Percentiles rank a stretch among this genome's conserved stretches.
These are phyloP conservation scores for Macropis europaea DNA, from an alignment of 2,888 invertebrate genomes.

Conservation along the genomic window DNA sequence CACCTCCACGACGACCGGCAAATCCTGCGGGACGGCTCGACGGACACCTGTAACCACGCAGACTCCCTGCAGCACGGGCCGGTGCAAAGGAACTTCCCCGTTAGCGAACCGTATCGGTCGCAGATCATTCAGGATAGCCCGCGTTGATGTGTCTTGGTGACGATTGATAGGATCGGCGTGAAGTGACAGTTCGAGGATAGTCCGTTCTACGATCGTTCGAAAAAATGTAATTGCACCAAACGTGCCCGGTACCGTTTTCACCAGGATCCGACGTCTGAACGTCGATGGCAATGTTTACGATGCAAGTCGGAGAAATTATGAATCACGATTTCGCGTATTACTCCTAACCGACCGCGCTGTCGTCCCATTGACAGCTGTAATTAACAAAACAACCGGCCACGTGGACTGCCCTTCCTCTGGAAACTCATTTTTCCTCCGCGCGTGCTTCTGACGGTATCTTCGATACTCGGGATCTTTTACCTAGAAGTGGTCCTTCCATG, in stretches of 20 bases:
- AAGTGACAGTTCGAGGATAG: conserved; percentile 13
- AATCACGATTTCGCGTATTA: background rate
- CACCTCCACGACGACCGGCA: conserved; percentile 60
- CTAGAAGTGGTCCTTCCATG: no score
- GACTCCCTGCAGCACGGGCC: conserved; percentile 65
- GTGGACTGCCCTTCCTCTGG: background rate
- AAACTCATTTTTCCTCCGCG: conserved; percentile 1
- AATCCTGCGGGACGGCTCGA: conserved; percentile 66
- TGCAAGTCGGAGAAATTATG: background rate
- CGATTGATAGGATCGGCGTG: conserved; percentile 3
- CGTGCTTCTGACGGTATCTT: background rate
- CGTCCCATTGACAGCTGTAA: conserved; percentile 3
- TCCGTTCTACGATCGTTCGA: no score
- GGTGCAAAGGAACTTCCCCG: conserved; percentile 56
- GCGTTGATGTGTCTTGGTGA: conserved; percentile 9
- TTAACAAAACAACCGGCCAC: background rate
- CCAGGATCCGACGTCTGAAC: background rate
- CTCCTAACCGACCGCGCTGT: background rate
- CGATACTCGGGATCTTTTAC: background rate
- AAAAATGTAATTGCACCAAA: no score
- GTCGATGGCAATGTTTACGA: background rate
- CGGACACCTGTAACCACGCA: conserved; percentile 77
- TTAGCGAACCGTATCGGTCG: conserved; percentile 44
- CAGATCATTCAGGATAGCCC: conserved; percentile 61
- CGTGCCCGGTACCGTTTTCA: background rate